Evolutionary conservation across 1,140 invertebrate species (phyloP).

Genomic region (Drosophila bipectinata): DNA sequence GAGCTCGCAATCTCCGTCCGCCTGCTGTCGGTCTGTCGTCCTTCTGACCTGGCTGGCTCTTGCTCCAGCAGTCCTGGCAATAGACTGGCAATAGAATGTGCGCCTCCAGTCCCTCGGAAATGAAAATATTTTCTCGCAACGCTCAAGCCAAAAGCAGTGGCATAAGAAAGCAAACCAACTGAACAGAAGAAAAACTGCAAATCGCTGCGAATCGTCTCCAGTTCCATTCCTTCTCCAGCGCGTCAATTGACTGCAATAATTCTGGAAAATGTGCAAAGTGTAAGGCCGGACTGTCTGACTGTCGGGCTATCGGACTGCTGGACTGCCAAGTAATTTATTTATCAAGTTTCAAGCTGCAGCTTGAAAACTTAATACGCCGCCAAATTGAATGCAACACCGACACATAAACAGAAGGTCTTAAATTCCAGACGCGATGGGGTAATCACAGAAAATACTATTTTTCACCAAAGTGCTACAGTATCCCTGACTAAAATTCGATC

Average conservation of each 20-base stretch:
- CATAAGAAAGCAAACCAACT: constrained; percentile 40
- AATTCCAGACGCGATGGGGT: constrained; percentile 12
- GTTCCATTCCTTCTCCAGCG: constrained; percentile 22
- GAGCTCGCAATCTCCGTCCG: background rate
- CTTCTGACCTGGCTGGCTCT: constrained; percentile 22
- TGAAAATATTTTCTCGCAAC: constrained; percentile 71
- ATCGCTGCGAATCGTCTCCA: constrained; percentile 47
- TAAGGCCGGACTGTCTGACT: constrained; percentile 33
- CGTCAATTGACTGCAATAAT: constrained; percentile 82
- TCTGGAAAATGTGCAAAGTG: constrained; percentile 74
- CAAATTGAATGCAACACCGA: constrained; percentile 67
- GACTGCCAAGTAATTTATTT: constrained; percentile 76
- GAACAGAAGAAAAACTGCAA: constrained; percentile 49
- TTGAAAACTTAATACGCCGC: constrained; percentile 80
- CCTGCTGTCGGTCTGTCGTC: constrained; percentile 3
- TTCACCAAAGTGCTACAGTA: background rate
- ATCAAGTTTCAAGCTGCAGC: constrained; percentile 80
- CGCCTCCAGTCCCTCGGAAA: constrained; percentile 30
- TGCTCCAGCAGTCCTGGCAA: background rate
- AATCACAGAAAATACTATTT: background rate
- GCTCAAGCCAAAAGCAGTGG: constrained; percentile 9
- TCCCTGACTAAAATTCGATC: constrained; percentile 9
- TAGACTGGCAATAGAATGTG: constrained; percentile 11
- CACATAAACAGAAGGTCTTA: constrained; percentile 18
- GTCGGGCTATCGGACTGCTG: background rate